Base-by-base conservation (phyloP, 1,140 invertebrate species). In the Procambarus clarkii region DNA sequence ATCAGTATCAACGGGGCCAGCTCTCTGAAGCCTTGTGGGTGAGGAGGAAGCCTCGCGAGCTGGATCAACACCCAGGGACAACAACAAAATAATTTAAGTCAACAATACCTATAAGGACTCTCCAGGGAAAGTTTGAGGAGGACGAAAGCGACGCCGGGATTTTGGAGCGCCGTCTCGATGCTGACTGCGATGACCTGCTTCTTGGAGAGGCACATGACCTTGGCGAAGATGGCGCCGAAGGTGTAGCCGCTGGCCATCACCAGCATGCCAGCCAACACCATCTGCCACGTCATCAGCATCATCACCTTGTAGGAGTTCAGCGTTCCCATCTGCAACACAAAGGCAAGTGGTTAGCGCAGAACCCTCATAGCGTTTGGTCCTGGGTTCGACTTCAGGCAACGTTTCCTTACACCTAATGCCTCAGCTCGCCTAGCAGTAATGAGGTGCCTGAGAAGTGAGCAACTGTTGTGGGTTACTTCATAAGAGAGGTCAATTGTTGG, bases 111-210 rank as follows among this genome's bases (percentile, higher is more conserved):
- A 69, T 95, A 94, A 0, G 95, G 95, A 48, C 94, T 94, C 0
- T 94, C 94, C 76, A 95, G 93, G 5, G 95, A 94, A 44, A 94
- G 92, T 79, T 94, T 93, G 91, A 95, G 93, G 58, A 95, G 89
- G n/a, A 95, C 91, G 80, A 95, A 95, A 0, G 95, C 94, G 8
- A 95, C 93, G 8, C 94, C 94, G 15, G 94, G 93, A 91, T 95
- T 95, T 93, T 95, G 95, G 83, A 95, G 94, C 0, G 95, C 95
- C 7, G 95, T 95, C 93, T 95, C 95, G 76, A 95, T 95, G 85
- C 95, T 94, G 18, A 95, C 94, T 2, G 95, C 95, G 69, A 95
- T 94, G 44, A 95, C 94, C 64, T 95, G 81, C 46, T 60, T 54
- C 44, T 69, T 87, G 24, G 79, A 46, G 5, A 93, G 84, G 58